A percentile compares a stretch with the other conserved stretches of the same genome.
These are phyloP conservation scores for Diuraphis noxia DNA, from an alignment of 1,140 invertebrate species.

Conservation along the genomic window DNA sequence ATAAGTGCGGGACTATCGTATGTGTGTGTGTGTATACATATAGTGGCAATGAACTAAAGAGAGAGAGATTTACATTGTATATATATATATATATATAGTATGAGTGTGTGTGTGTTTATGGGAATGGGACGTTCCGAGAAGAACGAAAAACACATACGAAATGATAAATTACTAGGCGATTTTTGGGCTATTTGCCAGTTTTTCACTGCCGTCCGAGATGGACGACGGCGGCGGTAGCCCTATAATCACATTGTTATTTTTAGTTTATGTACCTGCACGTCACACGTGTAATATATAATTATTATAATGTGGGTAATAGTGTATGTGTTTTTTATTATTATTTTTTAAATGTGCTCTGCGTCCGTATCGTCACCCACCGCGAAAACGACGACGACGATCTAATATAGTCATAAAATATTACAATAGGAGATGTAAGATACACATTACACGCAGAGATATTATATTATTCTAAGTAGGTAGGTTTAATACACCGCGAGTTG, in stretches of 20 bases:
- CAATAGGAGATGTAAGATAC: too few relatives aligned
- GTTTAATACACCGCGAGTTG: not conserved
- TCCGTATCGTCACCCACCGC: not conserved
- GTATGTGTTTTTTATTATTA: too few relatives aligned
- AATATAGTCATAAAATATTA: too few relatives aligned
- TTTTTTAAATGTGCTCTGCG: not conserved
- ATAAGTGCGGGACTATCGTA: not conserved
- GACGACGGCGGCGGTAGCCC: not conserved
- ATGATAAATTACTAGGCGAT: constrained; percentile 22
- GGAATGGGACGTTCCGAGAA: not conserved
- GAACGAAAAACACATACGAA: not conserved
- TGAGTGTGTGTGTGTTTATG: not conserved
- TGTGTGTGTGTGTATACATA: not conserved
- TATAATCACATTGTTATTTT: constrained; percentile 40
- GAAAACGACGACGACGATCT: not conserved
- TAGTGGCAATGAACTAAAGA: not conserved
- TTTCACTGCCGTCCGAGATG: not conserved
- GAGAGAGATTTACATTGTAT: not conserved
- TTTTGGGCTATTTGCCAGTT: constrained; percentile 46
- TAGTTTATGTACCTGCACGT: constrained; percentile 32
- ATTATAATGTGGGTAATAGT: too few relatives aligned
- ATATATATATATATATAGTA: not conserved
- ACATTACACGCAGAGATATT: not conserved
- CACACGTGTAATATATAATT: not conserved
- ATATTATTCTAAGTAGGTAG: too few relatives aligned